phyloP scores from a whole-genome alignment of 2,797 vertebrate genomes.

The Cheirogaleus major region DNA sequence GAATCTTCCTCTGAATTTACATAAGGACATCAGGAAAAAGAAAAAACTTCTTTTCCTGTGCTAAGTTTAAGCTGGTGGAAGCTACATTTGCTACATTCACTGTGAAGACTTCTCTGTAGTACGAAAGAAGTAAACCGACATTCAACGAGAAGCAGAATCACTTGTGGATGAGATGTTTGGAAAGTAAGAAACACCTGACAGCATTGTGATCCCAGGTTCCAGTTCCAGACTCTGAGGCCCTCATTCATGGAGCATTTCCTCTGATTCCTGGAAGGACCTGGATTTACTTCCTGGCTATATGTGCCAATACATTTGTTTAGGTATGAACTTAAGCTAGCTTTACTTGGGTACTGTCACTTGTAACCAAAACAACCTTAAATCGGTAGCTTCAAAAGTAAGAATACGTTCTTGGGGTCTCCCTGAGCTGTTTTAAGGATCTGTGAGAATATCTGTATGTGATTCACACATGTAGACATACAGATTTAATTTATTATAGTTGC shows the following conservation, averaged over 20 bases:
- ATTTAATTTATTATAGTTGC: not conserved
- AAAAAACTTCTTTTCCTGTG: not conserved
- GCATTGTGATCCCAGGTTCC: not conserved
- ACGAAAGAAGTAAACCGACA: not conserved
- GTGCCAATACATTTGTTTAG: not conserved
- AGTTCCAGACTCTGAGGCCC: not conserved
- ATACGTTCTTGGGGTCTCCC: not conserved
- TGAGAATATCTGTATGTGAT: not conserved
- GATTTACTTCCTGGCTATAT: not conserved
- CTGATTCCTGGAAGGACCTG: not conserved
- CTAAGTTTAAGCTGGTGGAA: not conserved
- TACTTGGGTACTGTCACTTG: not conserved
- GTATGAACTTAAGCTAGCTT: not conserved
- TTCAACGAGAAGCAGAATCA: not conserved
- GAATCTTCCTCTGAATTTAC: not conserved
- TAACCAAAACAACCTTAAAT: not conserved
- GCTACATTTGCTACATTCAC: not conserved
- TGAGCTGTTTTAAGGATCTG: not conserved
- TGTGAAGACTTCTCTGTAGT: not conserved
- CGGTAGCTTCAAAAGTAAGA: not conserved
- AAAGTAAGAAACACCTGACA: not conserved
- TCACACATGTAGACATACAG: not conserved
- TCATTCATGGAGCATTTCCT: not conserved
- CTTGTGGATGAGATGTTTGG: not conserved
- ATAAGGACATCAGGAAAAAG: not conserved